Percentiles rank a stretch among this genome's conserved stretches.
These are phyloP conservation scores for Branchellion lobata DNA, from an alignment of 2,888 invertebrate species.

Conservation along the genomic window DNA sequence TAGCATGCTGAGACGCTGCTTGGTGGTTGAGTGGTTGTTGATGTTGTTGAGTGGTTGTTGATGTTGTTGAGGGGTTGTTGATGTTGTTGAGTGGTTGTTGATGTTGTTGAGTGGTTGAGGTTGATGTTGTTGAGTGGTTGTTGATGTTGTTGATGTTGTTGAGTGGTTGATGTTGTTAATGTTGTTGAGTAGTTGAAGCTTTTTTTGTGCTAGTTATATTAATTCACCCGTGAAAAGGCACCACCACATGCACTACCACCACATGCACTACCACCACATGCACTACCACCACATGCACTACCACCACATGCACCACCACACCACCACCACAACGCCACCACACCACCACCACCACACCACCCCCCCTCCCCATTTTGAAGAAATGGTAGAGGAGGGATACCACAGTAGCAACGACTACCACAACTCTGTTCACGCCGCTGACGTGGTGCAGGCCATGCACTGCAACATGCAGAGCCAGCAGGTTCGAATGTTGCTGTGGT, in stretches of 20 bases:
- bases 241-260: constrained; percentile 18
- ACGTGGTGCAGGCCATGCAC: constrained; percentile 85
- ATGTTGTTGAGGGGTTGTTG: too few relatives aligned
- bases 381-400: constrained; percentile 81
- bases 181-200: too few relatives aligned
- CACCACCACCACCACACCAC: neutral
- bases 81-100: too few relatives aligned
- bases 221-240: too few relatives aligned
- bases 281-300: constrained; percentile 30
- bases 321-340: neutral
- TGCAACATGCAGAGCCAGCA: constrained; percentile 80
- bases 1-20: too few relatives aligned
- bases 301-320: constrained; percentile 21
- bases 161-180: too few relatives aligned
- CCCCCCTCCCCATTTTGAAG: constrained; percentile 60
- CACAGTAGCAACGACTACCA: constrained; percentile 89
- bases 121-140: too few relatives aligned
- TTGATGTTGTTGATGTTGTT: too few relatives aligned
- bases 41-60: neutral
- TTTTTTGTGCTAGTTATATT: too few relatives aligned
- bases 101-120: too few relatives aligned
- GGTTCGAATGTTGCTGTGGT: constrained; percentile 63
- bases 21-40: too few relatives aligned
- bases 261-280: constrained; percentile 28
- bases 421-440: constrained; percentile 84